phyloP scores from a whole-genome alignment of 35 echinoderm and acorn worm species.

The Acanthaster planci region DNA sequence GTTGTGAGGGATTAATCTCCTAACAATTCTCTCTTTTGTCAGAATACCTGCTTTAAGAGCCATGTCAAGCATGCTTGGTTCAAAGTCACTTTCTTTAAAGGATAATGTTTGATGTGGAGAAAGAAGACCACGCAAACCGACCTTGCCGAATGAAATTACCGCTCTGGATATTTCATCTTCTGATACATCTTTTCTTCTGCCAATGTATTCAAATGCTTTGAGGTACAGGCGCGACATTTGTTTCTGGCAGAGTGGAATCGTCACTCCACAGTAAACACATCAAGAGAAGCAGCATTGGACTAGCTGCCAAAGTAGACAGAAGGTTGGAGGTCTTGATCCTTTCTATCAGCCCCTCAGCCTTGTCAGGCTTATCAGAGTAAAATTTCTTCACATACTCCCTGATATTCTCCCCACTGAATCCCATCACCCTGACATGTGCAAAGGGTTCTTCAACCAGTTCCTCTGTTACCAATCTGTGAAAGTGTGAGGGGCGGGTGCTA shows the following conservation, averaged over 20 bases:
- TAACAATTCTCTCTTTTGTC: background rate
- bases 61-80: background rate
- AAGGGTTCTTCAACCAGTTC: background rate
- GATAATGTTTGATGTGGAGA: background rate
- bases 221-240: conserved; percentile 8
- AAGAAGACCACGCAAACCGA: background rate
- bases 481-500: conserved; percentile 7
- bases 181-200: background rate
- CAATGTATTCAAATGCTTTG: background rate
- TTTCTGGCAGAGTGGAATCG: background rate
- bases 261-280: conserved; percentile 18
- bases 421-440: background rate
- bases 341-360: background rate
- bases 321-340: background rate
- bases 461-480: background rate
- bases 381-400: conserved; percentile 5
- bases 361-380: background rate
- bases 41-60: background rate
- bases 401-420: background rate
- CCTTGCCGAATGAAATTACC: background rate
- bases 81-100: conserved; percentile 19
- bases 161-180: background rate
- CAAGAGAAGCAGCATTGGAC: conserved; percentile 4
- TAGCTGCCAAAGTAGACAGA: background rate
- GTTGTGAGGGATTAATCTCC: background rate